These are phyloP conservation scores for Vollenhovia emeryi DNA, from an alignment of 1,140 invertebrate species.

Conservation along the genomic window DNA sequence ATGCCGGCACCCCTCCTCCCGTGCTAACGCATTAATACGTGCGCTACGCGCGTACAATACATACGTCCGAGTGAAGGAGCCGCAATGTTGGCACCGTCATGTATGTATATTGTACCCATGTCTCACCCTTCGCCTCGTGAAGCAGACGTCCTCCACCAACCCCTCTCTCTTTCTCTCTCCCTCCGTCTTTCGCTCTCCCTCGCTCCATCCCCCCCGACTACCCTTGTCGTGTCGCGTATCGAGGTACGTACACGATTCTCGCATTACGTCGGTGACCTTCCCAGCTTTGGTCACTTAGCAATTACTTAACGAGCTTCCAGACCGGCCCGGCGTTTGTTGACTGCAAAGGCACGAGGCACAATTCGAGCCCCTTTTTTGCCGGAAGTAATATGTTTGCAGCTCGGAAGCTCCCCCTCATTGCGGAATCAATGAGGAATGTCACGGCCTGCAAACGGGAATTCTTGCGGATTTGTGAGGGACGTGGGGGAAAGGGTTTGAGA, in stretches of 20 bases:
- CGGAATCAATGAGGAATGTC: slow-evolving; percentile 23
- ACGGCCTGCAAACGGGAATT: not conserved
- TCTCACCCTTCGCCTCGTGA: slow-evolving; percentile 54
- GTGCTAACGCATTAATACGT: slow-evolving; percentile 69
- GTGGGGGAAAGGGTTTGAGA: slow-evolving; percentile 12
- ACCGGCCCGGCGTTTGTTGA: slow-evolving; percentile 60
- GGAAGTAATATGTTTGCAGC: slow-evolving; percentile 52
- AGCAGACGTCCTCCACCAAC: slow-evolving; percentile 43
- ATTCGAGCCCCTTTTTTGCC: slow-evolving; percentile 29
- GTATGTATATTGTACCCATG: slow-evolving; percentile 50
- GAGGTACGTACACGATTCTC: slow-evolving; percentile 74
- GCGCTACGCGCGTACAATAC: slow-evolving; percentile 63
- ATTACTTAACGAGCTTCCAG: slow-evolving; percentile 78
- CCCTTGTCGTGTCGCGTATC: slow-evolving; percentile 32
- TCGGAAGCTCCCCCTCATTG: slow-evolving; percentile 8
- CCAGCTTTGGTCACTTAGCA: slow-evolving; percentile 64
- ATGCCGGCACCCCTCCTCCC: slow-evolving; percentile 5
- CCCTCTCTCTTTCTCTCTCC: not conserved
- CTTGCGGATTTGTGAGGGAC: slow-evolving; percentile 19
- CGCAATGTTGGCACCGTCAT: slow-evolving; percentile 46
- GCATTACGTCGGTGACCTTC: slow-evolving; percentile 74
- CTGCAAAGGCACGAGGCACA: not conserved
- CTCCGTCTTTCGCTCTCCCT: slow-evolving; percentile 7
- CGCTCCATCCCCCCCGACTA: not conserved
- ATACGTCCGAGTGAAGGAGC: slow-evolving; percentile 64